Evolutionary conservation across 2,888 invertebrate species (phyloP).

Genomic region (Blastobasis adustella): DNA sequence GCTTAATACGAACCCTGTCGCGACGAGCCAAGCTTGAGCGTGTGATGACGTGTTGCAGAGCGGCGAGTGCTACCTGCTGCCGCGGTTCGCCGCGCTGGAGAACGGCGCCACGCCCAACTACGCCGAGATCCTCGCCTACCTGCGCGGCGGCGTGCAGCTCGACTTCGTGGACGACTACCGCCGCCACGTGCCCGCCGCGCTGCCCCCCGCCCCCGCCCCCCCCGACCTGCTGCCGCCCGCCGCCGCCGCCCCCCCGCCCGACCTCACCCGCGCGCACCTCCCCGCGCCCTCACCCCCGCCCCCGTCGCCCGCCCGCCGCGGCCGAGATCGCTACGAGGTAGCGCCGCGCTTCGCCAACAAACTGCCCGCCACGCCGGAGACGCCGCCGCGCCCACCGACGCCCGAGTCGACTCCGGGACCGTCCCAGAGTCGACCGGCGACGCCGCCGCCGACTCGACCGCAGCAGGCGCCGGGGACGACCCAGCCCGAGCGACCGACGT

Average conservation of each 20-base stretch:
- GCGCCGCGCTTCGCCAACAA: neutral
- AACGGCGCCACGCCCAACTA: slow-evolving; percentile 56
- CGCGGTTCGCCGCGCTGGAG: slow-evolving; percentile 71
- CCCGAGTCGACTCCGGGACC: slow-evolving; percentile 14
- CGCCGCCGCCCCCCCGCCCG: slow-evolving; percentile 6
- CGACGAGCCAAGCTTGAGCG: slow-evolving; percentile 5
- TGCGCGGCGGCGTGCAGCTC: slow-evolving; percentile 57
- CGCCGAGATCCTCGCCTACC: slow-evolving; percentile 50
- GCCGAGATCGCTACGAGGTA: neutral
- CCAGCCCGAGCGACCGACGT: no score
- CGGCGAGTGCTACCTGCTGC: slow-evolving; percentile 62
- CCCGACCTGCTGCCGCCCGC: slow-evolving; percentile 4
- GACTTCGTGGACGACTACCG: slow-evolving; percentile 57
- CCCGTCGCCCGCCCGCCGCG: neutral
- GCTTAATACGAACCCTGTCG: no score
- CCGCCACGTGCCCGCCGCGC: slow-evolving; percentile 44
- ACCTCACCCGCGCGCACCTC: slow-evolving; percentile 2
- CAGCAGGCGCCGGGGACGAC: neutral
- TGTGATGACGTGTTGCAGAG: slow-evolving; percentile 36
- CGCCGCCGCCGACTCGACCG: neutral
- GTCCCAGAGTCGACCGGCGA: slow-evolving; percentile 2
- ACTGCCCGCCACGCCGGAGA: neutral
- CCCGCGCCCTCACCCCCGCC: neutral
- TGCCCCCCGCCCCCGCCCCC: slow-evolving; percentile 16
- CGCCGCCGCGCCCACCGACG: neutral